Percentiles rank a stretch among this genome's conserved stretches.
phyloP scores from a whole-genome alignment of 2,113 vertebrate genomes.

The Eulacestoma nigropectus region DNA sequence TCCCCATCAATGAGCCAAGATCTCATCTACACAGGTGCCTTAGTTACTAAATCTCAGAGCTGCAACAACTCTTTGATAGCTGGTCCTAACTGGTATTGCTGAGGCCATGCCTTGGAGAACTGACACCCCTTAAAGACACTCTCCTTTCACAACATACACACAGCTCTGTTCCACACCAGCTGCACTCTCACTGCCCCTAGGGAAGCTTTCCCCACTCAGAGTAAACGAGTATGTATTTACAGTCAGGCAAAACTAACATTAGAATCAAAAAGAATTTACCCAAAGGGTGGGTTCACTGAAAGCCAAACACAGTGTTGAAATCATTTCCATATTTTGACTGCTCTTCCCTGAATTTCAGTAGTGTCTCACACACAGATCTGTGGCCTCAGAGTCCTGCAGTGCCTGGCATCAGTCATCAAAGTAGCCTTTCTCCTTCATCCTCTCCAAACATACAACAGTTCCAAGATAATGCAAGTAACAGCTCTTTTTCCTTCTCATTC shows the following conservation, averaged over 20 bases:
- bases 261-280: constrained; percentile 10
- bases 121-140: neutral
- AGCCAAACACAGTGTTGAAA: neutral
- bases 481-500: neutral
- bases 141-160: neutral
- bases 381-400: neutral
- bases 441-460: neutral
- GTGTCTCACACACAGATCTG: neutral
- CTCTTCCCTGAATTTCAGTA: neutral
- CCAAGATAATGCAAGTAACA: neutral
- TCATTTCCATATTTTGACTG: neutral
- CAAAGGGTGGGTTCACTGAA: neutral
- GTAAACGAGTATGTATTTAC: neutral
- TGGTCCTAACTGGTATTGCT: neutral
- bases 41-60: neutral
- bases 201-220: neutral
- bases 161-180: neutral
- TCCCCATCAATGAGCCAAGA: neutral
- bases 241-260: neutral
- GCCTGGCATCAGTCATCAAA: neutral
- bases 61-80: neutral
- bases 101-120: neutral
- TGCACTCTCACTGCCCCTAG: neutral
- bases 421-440: neutral
- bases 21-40: neutral